A percentile compares a stretch with the other conserved stretches of the same genome.
phyloP scores from a whole-genome alignment of 92 coral and sea anemone species.

The Heliopora coerulea region DNA sequence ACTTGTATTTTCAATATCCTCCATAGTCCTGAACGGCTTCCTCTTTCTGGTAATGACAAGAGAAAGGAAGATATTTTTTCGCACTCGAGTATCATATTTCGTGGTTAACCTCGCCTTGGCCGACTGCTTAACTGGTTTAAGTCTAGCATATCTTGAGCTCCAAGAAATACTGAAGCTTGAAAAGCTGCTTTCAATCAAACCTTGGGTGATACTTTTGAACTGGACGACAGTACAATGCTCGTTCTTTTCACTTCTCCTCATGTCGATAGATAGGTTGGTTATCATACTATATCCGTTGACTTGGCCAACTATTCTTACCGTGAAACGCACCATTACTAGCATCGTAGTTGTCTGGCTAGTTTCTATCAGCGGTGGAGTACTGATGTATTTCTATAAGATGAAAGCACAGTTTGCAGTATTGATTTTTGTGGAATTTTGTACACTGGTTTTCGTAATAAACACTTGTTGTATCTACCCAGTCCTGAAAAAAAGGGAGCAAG shows the following conservation, averaged over 20 bases:
- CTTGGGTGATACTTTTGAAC: not conserved
- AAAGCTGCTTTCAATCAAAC: not conserved
- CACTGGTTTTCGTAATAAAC: conserved; percentile 15
- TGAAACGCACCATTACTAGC: conserved; percentile 21
- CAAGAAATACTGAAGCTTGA: not conserved
- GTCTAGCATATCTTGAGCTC: not conserved
- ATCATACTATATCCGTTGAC: conserved; percentile 13
- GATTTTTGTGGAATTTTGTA: conserved; percentile 15
- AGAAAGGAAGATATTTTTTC: conserved; percentile 28
- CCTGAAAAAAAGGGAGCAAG: conserved; percentile 23
- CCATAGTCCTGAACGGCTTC: conserved; percentile 27
- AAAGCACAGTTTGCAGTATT: conserved; percentile 14
- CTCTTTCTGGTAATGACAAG: conserved; percentile 26
- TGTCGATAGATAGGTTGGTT: conserved; percentile 33
- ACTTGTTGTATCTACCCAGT: conserved; percentile 33
- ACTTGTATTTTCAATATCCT: not conserved
- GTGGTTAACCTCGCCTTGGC: conserved; percentile 27
- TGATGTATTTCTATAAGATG: conserved; percentile 20
- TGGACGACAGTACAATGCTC: conserved; percentile 40
- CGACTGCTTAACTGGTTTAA: conserved; percentile 24
- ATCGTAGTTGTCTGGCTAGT: conserved; percentile 5
- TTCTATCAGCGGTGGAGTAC: conserved; percentile 9
- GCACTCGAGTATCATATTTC: conserved; percentile 31
- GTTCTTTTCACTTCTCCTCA: conserved; percentile 21
- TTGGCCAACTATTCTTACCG: conserved; percentile 24